Conservation (phyloP, 2,797 vertebrate genomes). For the Sphaeramia orbicularis region DNA sequence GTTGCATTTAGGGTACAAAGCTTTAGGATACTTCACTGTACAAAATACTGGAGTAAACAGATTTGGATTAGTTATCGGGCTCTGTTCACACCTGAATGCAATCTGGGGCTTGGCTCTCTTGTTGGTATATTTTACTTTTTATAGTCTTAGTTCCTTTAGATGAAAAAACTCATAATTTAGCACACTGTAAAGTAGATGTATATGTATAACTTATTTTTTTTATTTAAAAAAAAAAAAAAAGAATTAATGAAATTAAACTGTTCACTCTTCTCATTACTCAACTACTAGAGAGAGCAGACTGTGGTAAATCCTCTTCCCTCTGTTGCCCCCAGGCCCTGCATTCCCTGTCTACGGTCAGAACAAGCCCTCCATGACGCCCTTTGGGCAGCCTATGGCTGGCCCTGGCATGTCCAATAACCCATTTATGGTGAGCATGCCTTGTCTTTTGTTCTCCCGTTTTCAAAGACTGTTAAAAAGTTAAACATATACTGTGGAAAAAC, state of each 20-base stretch:
- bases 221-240: not conserved
- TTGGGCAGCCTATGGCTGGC: constrained; percentile 90
- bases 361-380: constrained; percentile 93
- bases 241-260: constrained; percentile 3
- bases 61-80: constrained; percentile 4
- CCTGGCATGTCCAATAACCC: constrained; percentile 95
- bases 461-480: constrained; percentile 2
- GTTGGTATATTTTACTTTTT: not conserved
- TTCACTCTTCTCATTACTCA: not conserved
- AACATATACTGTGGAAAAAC: not conserved
- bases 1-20: constrained; percentile 59
- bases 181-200: not conserved
- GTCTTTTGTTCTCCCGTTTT: constrained; percentile 8
- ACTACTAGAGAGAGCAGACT: constrained; percentile 1
- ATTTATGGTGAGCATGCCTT: constrained; percentile 91
- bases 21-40: constrained; percentile 6
- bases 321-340: constrained; percentile 85
- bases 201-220: constrained; percentile 1
- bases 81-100: constrained; percentile 65
- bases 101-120: constrained; percentile 27
- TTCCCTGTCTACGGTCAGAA: constrained; percentile 93
- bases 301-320: constrained; percentile 29
- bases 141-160: constrained; percentile 4
- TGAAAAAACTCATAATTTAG: constrained; percentile 1
- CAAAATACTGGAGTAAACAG: constrained; percentile 3